Conservation (phyloP, 2,113 vertebrate species). For the Callopanchax toddi region DNA sequence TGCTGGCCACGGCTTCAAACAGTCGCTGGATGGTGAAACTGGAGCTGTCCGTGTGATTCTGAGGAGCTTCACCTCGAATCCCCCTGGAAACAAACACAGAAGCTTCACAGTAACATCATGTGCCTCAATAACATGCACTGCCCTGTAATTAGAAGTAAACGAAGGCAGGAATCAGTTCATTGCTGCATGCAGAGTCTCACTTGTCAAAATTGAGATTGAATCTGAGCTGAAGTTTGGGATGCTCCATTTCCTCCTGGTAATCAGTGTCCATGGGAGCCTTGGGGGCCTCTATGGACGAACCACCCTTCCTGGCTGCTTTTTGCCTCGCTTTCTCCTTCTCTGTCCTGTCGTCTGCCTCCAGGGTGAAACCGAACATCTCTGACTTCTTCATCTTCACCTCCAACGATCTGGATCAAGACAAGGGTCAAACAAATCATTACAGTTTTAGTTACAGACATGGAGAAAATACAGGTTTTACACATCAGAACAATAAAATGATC, state of each 20-base stretch:
- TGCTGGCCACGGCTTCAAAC: conserved; percentile 88
- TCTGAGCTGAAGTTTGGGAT: conserved; percentile 71
- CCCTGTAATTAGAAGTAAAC: neutral
- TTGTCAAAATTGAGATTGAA: conserved; percentile 81
- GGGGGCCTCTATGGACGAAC: conserved; percentile 54
- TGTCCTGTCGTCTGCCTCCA: conserved; percentile 77
- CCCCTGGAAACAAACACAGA: conserved; percentile 37
- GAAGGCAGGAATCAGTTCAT: conserved; percentile 3
- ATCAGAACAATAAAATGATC: no score
- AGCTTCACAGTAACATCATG: conserved; percentile 1
- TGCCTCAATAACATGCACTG: conserved; percentile 22
- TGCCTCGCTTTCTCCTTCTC: conserved; percentile 50
- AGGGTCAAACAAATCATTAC: no score
- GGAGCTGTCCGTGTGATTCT: conserved; percentile 31
- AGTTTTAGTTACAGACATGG: no score
- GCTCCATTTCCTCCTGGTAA: conserved; percentile 81
- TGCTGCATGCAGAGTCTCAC: conserved; percentile 60
- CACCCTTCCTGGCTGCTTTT: conserved; percentile 44
- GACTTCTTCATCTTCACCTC: conserved; percentile 81
- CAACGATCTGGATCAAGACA: conserved; percentile 5
- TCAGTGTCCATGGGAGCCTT: conserved; percentile 87
- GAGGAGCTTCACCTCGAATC: conserved; percentile 58
- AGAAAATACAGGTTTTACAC: no score
- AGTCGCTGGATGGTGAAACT: conserved; percentile 72
- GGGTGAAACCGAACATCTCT: conserved; percentile 62